Percentiles rank a stretch among this genome's conserved stretches.
These are phyloP conservation scores for Sphaerophoria taeniata DNA, from an alignment of 2,888 invertebrate genomes.

Conservation along the genomic window DNA sequence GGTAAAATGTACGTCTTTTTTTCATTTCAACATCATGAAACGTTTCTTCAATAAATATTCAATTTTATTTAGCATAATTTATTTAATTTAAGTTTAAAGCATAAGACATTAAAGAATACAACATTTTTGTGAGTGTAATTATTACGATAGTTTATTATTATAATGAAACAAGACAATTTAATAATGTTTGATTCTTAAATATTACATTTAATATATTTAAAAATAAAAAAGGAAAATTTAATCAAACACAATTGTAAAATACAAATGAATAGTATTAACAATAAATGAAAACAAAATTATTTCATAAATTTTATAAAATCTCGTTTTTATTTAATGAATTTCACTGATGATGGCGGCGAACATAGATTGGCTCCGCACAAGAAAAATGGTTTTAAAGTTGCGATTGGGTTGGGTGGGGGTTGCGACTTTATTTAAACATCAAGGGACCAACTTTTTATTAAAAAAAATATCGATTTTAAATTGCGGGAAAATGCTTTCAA, in stretches of 20 bases:
- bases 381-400: too few relatives aligned
- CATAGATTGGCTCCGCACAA: too few relatives aligned
- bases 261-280: constrained; percentile 46
- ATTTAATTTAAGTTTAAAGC: constrained; percentile 54
- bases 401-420: too few relatives aligned
- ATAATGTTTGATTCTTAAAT: constrained; percentile 27
- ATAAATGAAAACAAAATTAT: constrained; percentile 48
- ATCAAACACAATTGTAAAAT: constrained; percentile 62
- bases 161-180: constrained; percentile 2
- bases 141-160: constrained; percentile 24
- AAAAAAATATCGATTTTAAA: too few relatives aligned
- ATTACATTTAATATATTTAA: constrained; percentile 35
- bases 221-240: constrained; percentile 17
- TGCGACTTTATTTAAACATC: too few relatives aligned
- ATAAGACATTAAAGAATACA: constrained; percentile 40
- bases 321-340: constrained; percentile 16
- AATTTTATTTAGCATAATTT: constrained; percentile 66
- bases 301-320: constrained; percentile 65
- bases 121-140: constrained; percentile 36
- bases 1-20: constrained; percentile 24
- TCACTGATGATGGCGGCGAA: neutral
- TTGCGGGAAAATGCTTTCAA: too few relatives aligned
- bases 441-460: too few relatives aligned
- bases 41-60: constrained; percentile 17
- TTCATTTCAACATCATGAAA: constrained; percentile 7